Evolutionary conservation across 2,113 vertebrate genomes (phyloP).

Genomic region (Chloroceryle aenea): DNA sequence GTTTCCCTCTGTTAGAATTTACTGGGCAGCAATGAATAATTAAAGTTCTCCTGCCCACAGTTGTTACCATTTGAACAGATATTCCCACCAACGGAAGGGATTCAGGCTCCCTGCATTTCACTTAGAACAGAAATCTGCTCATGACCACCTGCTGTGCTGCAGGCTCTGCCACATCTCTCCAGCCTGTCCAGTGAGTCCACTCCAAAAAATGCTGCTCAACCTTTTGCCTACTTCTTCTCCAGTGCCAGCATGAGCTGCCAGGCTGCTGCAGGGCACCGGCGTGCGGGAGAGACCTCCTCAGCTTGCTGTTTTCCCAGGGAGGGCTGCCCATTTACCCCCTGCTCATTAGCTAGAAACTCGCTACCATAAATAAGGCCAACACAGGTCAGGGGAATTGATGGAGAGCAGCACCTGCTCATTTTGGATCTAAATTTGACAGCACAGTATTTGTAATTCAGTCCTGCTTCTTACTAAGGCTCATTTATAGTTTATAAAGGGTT

Average conservation of each 20-base stretch:
- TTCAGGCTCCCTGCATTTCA: neutral
- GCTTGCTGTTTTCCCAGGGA: neutral
- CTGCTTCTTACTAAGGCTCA: neutral
- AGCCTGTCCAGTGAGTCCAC: fast-evolving
- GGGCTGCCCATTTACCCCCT: neutral
- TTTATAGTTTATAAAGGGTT: slow-evolving; percentile 39
- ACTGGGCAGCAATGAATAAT: slow-evolving; percentile 56
- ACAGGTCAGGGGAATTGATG: neutral
- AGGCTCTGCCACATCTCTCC: neutral
- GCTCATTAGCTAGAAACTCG: neutral
- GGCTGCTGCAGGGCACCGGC: neutral
- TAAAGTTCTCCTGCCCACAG: slow-evolving; percentile 53
- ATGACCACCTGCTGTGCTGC: fast-evolving
- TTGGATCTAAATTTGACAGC: neutral
- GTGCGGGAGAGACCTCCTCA: neutral
- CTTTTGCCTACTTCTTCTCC: neutral
- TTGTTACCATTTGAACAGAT: slow-evolving; percentile 24
- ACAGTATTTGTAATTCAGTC: neutral
- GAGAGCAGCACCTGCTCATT: neutral
- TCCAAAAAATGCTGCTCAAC: neutral
- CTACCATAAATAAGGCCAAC: neutral
- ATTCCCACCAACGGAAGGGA: neutral
- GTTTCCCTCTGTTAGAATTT: slow-evolving; percentile 15
- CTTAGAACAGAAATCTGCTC: neutral
- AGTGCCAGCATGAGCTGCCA: neutral